phyloP scores from a whole-genome alignment of 2,113 vertebrate species.

The Tenrec ecaudatus region DNA sequence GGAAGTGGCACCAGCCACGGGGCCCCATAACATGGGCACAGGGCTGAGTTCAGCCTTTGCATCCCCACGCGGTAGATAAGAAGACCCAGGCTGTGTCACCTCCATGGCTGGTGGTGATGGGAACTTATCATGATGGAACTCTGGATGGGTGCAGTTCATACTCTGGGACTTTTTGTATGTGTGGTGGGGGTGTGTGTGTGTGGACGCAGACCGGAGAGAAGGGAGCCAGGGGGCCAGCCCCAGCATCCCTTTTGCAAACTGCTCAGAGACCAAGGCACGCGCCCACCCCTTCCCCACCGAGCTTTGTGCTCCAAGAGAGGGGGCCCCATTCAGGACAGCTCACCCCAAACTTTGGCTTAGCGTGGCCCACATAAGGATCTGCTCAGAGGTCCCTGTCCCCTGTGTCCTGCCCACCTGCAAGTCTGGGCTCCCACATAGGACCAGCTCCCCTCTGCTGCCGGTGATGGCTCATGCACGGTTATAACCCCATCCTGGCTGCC shows the following conservation, averaged over 20 bases:
- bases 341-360: not conserved
- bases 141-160: not conserved
- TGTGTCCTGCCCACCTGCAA: too few relatives aligned
- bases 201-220: not conserved
- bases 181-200: not conserved
- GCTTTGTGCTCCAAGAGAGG: too few relatives aligned
- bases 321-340: not conserved
- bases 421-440: too few relatives aligned
- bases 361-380: not conserved
- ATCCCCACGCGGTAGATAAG: too few relatives aligned
- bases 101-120: too few relatives aligned
- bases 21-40: not conserved
- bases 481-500: not conserved
- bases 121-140: too few relatives aligned
- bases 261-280: too few relatives aligned
- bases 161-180: not conserved
- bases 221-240: too few relatives aligned
- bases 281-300: not conserved
- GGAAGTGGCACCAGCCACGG: not conserved
- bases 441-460: not conserved
- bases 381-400: too few relatives aligned
- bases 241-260: not conserved
- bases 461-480: too few relatives aligned
- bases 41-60: too few relatives aligned
- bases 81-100: not conserved